Evolutionary conservation across 2,113 vertebrate genomes (phyloP), one percentile per base, ranked within the genome.

Genomic region (Amazona guildingii): DNA sequence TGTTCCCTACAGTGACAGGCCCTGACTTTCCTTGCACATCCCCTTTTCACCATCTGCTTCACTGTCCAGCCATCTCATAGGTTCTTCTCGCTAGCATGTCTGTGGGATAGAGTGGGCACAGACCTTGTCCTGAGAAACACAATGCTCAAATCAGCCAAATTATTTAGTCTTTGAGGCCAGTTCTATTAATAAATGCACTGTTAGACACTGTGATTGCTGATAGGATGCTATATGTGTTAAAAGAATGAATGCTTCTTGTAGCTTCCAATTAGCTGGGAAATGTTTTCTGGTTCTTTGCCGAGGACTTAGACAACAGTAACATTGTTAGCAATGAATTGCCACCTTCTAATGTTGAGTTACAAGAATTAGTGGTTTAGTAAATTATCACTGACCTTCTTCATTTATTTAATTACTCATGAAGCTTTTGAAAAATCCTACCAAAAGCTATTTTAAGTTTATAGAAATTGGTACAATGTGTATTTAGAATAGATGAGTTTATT

Each of bases 221-320:
- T 75, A 80, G 92, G 77, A 54, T 81, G 76, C 43, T 93, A 18
- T 29, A 52, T 41, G 64, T 44, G 37, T 81, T 89, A 57, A n/a
- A 80, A 88, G 88, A 92, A 44, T 41, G 69, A 92, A 74, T 25
- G 39, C 52, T 93, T 83, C 88, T 24, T 0, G 3, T 37, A 85
- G 35, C 52, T 86, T 76, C 95, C 96, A 96, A 57, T 96, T 95
- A 94, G 86, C 67, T 66, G 78, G 62, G 80, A 96, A 96, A 78
- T 44, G 44, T 92, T 92, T 92, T 89, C 96, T 96, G 94, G 57
- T 91, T 92, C 81, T 94, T 66, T 94, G 95, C 92, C 91, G 90
- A 79, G 28, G 80, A 66, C 37, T 84, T 33, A 79, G 77, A 97
- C 91, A 96, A 96, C 13, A 4, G 90, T 25, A 76, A 66, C 86